Percentiles rank a stretch among this genome's conserved stretches.
Conservation (phyloP, 2,888 invertebrate genomes). For the Syrphus vitripennis region DNA sequence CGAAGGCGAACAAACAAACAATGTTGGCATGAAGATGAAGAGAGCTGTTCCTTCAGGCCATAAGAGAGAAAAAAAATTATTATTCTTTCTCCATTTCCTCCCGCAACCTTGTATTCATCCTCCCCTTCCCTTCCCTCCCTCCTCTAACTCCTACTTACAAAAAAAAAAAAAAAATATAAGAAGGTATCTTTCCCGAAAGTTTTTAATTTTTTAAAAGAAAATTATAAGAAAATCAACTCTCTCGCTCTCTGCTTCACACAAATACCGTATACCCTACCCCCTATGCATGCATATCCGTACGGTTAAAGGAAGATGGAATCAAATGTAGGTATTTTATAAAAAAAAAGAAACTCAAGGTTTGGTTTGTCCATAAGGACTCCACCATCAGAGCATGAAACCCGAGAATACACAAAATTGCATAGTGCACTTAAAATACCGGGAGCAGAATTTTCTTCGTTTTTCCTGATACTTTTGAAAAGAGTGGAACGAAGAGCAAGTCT, state of each 20-base stretch:
- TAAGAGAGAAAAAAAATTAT: conserved; percentile 10
- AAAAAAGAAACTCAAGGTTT: conserved; percentile 23
- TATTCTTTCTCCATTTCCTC: neutral
- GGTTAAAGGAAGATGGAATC: conserved; percentile 39
- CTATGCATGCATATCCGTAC: conserved; percentile 57
- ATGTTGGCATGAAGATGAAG: conserved; percentile 19
- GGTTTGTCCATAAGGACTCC: conserved; percentile 12
- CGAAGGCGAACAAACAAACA: conserved; percentile 51
- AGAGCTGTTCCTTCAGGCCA: conserved; percentile 2
- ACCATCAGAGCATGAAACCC: conserved; percentile 23
- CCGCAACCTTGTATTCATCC: neutral
- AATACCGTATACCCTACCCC: conserved; percentile 32
- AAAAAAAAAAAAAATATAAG: neutral
- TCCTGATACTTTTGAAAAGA: neutral
- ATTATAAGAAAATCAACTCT: conserved; percentile 55
- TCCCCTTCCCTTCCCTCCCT: neutral
- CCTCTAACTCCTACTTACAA: neutral
- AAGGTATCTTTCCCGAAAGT: conserved; percentile 20
- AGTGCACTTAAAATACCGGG: conserved; percentile 29
- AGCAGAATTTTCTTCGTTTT: conserved; percentile 11
- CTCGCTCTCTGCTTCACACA: neutral
- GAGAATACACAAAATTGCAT: conserved; percentile 47
- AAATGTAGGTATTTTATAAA: conserved; percentile 40
- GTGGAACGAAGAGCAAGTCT: neutral
- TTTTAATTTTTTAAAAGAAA: conserved; percentile 64